Conservation (phyloP, 2,113 vertebrate species). For the Ranitomeya imitator region DNA sequence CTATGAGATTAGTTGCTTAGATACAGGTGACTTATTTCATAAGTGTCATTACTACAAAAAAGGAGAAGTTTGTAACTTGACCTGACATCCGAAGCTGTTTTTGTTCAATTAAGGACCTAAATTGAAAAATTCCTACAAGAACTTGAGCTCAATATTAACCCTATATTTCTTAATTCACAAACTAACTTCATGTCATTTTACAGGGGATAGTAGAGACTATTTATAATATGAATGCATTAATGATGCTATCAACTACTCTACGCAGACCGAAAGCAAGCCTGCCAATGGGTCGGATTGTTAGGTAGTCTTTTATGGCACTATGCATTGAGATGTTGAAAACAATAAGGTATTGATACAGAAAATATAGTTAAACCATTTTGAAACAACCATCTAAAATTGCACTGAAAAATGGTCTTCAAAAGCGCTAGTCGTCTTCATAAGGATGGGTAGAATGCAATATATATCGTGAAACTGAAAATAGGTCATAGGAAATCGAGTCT, state of each 20-base stretch:
- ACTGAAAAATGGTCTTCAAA: too few relatives aligned
- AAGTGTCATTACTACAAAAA: constrained; percentile 42
- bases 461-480: too few relatives aligned
- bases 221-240: background rate
- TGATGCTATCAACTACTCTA: background rate
- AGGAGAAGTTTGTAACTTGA: constrained; percentile 50
- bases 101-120: background rate
- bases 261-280: too few relatives aligned
- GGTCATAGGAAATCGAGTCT: too few relatives aligned
- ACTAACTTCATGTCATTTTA: background rate
- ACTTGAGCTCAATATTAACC: background rate
- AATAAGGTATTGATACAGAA: too few relatives aligned
- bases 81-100: background rate
- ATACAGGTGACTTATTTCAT: constrained; percentile 65
- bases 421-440: too few relatives aligned
- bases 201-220: background rate
- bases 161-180: background rate
- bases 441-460: too few relatives aligned
- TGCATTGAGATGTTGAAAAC: too few relatives aligned
- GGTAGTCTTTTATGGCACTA: too few relatives aligned
- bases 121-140: background rate
- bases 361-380: too few relatives aligned
- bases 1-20: constrained; percentile 85
- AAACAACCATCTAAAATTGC: too few relatives aligned
- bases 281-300: too few relatives aligned